Evolutionary conservation across 2,113 vertebrate species (phyloP).

Genomic region (Lepus europaeus): DNA sequence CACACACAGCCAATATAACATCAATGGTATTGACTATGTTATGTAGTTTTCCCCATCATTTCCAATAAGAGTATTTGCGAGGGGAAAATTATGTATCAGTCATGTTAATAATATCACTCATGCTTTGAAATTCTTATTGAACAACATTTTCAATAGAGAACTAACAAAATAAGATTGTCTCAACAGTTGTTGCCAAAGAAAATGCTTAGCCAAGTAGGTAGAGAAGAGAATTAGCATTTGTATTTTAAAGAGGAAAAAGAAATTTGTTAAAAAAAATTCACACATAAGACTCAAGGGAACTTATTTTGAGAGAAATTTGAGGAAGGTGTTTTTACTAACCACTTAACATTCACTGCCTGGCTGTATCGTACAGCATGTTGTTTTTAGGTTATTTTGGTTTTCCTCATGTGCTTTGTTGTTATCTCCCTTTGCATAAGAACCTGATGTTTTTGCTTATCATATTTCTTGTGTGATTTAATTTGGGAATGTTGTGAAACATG

Average conservation of each 20-base stretch:
- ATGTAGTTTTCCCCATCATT: neutral
- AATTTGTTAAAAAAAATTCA: conserved; percentile 60
- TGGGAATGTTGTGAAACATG: conserved; percentile 47
- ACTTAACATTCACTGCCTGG: conserved; percentile 61
- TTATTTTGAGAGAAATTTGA: conserved; percentile 65
- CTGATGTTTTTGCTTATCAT: conserved; percentile 52
- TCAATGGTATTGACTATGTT: neutral
- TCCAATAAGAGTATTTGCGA: conserved; percentile 4
- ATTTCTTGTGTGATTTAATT: conserved; percentile 53
- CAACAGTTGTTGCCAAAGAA: neutral
- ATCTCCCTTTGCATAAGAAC: neutral
- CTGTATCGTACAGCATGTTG: neutral
- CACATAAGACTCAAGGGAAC: conserved; percentile 18
- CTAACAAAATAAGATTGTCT: neutral
- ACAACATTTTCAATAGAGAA: neutral
- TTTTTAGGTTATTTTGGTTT: conserved; percentile 59
- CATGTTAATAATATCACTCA: neutral
- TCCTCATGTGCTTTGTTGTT: conserved; percentile 41
- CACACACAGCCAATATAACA: neutral
- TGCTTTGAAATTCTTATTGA: neutral
- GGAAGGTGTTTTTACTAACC: conserved; percentile 55
- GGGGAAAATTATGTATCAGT: neutral
- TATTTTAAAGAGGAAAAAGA: conserved; percentile 40
- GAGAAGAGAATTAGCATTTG: neutral
- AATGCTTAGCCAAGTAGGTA: neutral